Conservation (phyloP, 2,113 vertebrate genomes). For the Rhadina sibilatrix region DNA sequence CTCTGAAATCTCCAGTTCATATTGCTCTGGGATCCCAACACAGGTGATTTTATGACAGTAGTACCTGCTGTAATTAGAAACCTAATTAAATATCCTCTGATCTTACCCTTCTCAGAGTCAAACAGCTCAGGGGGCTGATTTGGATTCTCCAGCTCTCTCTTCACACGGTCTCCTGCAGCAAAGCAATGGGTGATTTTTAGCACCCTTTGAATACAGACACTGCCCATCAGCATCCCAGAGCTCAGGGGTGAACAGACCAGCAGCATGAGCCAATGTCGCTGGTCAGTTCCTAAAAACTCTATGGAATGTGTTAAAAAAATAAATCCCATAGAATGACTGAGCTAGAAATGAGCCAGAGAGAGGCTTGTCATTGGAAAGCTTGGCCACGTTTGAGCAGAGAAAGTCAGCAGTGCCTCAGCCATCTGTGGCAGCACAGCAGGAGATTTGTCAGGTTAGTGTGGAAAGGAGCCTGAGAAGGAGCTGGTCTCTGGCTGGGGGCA, state of each 20-base stretch:
- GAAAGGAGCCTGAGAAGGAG: neutral
- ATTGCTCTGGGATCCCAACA: neutral
- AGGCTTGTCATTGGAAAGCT: neutral
- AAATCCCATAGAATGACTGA: neutral
- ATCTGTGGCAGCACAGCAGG: neutral
- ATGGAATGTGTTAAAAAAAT: neutral
- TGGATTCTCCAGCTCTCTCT: neutral
- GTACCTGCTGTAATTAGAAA: constrained; percentile 17
- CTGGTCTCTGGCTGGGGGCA: neutral
- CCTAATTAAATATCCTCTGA: constrained; percentile 16
- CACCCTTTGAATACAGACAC: neutral
- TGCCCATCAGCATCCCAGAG: neutral
- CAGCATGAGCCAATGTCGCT: neutral
- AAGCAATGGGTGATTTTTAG: neutral
- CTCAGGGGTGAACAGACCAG: neutral
- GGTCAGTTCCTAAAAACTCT: neutral
- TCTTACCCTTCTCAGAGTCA: neutral
- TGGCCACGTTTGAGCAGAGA: neutral
- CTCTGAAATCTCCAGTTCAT: neutral
- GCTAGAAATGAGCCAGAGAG: neutral
- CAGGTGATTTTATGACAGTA: constrained; percentile 13
- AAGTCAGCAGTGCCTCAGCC: neutral
- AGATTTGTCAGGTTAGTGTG: neutral
- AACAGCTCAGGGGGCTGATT: neutral
- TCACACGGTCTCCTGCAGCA: neutral